Evolutionary conservation across 2,113 vertebrate genomes (phyloP), one percentile per base, ranked within the genome.

Genomic region (Pseudopipra pipra): DNA sequence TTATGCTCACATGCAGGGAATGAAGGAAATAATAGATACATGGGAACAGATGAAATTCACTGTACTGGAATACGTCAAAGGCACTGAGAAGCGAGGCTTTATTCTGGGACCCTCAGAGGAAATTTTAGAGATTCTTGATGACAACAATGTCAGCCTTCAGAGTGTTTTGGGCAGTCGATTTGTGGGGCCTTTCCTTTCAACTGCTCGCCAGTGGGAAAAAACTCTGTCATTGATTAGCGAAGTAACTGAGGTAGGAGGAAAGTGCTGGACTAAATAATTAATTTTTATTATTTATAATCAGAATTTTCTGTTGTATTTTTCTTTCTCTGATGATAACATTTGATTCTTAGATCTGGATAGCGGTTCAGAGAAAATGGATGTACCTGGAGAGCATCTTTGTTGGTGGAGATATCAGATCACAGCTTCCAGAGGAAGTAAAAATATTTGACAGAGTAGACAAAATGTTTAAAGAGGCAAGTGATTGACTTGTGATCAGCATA

Each of bases 351-450:
- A 97, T 99, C 35, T 99, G 99, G 99, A 95, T 99, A 98, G 88
- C 98, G 41, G 99, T 99, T 35, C 99, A 99, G 95, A 98, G 99
- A 11, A 99, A 99, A 96, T 99, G 99, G 99, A 99, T 99, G 98
- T 99, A 99, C 87, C 95, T 99, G 67, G 99, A 99, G 91, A 99
- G 98, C 96, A 99, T 99, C 82, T 99, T 99, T 93, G 98, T 99
- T 28, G 98, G 98, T 39, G 99, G 98, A 49, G 99, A 99, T 91
- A 99, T 99, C 95, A 95, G 98, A 79, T 98, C 98, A 5, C 99
- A 99, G 72, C 98, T 99, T 84, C 98, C 99, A 0, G 98, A 99
- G 4, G 99, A 99, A 97, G 99, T 99, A 2, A 98, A 99, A 95
- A 99, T 99, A 89, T 99, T 99, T 95, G 99, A 99, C 88, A 97